Base-by-base conservation (phyloP, 2,888 invertebrate species). In the Embidobia sp. region DNA sequence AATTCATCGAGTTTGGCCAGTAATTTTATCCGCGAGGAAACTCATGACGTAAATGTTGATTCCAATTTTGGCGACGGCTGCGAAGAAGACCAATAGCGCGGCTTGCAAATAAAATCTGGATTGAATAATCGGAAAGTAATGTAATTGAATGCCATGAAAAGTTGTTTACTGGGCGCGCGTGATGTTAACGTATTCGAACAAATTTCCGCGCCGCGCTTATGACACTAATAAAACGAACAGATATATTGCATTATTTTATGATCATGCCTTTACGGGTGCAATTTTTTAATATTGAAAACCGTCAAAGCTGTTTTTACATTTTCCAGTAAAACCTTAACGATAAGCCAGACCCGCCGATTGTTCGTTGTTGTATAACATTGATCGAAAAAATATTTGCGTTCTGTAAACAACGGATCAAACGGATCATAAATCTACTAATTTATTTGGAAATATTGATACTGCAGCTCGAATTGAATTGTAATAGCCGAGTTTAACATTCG, bases 131-230 rank as follows among this genome's bases (percentile, higher is more conserved):
- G 42, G 31, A 29, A 64, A 42, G 40, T 31, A 42, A 51, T 64
- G 49, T 64, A 64, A 64, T 51, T 64, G 64, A 51, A 64, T 51
- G 5, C 42, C 22, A 42, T 51, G 51, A 64, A 51, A 64, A 51
- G 42, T 51, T 64, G 42, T 64, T 51, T 64, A 64, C 51, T 51
- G 64, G 51, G 40, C 33, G 42, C 53, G 31, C 66, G 53, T 66
- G 53, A 66, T 53, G 42, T 35, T 55, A 16, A 8, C 31, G 18
- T 31, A 35, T 29, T 31, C 19, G 40, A 64, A 18, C 51, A 53
- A 31, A 66, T 53, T 66, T 18, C 44, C 49, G 33, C 15, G 22
- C 31, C 15, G 3, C 13, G 26, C 44, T 31, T 66, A 53, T 66
- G 53, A 42, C 35, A 27, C 64, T 53, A 42, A 66, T 53, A 66